Evolutionary conservation across 2,888 invertebrate species (phyloP).

Genomic region (Lycophotia porphyrea): DNA sequence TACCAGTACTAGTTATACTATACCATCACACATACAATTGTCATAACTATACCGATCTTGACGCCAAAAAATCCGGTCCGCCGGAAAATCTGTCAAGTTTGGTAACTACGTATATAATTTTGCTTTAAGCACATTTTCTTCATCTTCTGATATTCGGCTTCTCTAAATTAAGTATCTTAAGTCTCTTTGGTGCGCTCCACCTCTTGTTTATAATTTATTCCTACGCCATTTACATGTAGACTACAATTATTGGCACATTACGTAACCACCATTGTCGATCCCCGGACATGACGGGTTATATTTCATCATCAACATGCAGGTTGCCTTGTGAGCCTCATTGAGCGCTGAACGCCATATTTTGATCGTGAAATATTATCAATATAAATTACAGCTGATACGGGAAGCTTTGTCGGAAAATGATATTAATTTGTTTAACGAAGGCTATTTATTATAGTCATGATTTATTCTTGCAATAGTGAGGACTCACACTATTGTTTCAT

Average conservation of each 20-base stretch:
- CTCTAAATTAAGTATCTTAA: not conserved
- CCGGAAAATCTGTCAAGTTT: too few relatives aligned
- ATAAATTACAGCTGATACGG: slow-evolving; percentile 28
- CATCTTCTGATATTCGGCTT: too few relatives aligned
- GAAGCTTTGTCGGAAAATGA: slow-evolving; percentile 1
- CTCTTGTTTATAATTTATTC: not conserved
- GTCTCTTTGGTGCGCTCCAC: not conserved
- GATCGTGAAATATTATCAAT: slow-evolving; percentile 35
- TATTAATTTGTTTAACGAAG: slow-evolving; percentile 28
- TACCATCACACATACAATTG: too few relatives aligned
- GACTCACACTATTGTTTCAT: not conserved
- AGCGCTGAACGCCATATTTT: slow-evolving; percentile 10
- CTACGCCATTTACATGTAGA: not conserved
- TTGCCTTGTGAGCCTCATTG: slow-evolving; percentile 10
- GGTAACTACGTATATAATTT: too few relatives aligned
- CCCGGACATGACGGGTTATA: slow-evolving; percentile 34
- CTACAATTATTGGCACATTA: slow-evolving; percentile 8
- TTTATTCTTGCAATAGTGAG: slow-evolving; percentile 15
- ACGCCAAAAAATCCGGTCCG: too few relatives aligned
- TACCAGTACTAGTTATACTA: too few relatives aligned
- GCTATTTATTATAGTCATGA: not conserved
- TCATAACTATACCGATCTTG: too few relatives aligned
- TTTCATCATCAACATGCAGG: slow-evolving; percentile 27
- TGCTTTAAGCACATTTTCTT: too few relatives aligned
- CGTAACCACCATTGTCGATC: slow-evolving; percentile 13